Conservation (phyloP, 2,113 vertebrate genomes). For the Steatornis caripensis region DNA sequence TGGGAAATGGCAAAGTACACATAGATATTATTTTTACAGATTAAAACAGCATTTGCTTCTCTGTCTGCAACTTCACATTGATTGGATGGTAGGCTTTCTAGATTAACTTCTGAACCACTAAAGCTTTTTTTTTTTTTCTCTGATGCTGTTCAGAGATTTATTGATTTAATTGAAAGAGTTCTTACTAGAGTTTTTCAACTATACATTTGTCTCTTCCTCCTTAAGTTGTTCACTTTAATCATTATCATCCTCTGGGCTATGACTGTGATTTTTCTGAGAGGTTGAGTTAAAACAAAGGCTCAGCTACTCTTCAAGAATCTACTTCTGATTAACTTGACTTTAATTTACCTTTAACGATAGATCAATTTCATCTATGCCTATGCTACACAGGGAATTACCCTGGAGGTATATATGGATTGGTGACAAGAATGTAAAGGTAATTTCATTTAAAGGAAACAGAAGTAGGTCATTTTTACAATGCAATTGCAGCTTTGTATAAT, state of each 20-base stretch:
- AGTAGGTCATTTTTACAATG: background rate
- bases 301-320: background rate
- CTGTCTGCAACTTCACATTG: background rate
- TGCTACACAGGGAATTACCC: background rate
- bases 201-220: background rate
- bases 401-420: background rate
- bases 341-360: background rate
- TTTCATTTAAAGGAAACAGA: background rate
- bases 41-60: background rate
- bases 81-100: conserved; percentile 9
- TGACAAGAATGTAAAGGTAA: background rate
- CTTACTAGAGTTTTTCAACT: background rate
- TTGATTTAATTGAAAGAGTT: conserved; percentile 14
- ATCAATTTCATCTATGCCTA: background rate
- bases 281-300: background rate
- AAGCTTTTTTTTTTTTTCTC: background rate
- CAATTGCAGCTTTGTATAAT: background rate
- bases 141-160: background rate
- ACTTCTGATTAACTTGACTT: conserved; percentile 3
- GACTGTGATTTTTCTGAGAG: background rate
- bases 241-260: background rate
- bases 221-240: background rate
- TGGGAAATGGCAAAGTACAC: background rate
- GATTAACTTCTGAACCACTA: conserved; percentile 6
- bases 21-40: background rate